Percentiles rank a stretch among this genome's conserved stretches.
Evolutionary conservation across 1,140 invertebrate genomes (phyloP).

Genomic region (Lordiphosa collinella): DNA sequence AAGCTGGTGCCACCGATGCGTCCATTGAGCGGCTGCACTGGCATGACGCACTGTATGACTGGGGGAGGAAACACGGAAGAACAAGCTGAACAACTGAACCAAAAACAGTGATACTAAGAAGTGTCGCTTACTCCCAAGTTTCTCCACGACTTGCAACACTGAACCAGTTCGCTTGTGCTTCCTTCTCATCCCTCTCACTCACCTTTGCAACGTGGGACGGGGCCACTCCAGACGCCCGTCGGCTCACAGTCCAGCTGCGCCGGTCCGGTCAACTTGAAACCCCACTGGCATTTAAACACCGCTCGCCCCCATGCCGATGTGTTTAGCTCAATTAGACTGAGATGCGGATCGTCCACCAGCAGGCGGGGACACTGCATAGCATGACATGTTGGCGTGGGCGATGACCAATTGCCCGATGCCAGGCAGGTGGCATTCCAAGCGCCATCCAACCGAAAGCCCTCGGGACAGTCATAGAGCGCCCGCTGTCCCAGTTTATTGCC

Average conservation of each 20-base stretch:
- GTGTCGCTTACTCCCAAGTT: too few species aligned
- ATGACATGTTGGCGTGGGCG: constrained; percentile 85
- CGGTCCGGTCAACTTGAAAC: constrained; percentile 86
- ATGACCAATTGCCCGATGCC: constrained; percentile 90
- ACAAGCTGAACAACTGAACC: constrained; percentile 12
- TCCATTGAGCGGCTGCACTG: constrained; percentile 86
- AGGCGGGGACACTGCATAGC: constrained; percentile 87
- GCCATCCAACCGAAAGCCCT: constrained; percentile 86
- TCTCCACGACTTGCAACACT: too few species aligned
- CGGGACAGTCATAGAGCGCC: constrained; percentile 83
- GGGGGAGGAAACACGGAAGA: constrained; percentile 43
- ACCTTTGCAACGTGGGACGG: constrained; percentile 87
- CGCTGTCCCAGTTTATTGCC: constrained; percentile 85
- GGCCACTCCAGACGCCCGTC: constrained; percentile 88
- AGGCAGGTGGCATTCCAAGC: constrained; percentile 86
- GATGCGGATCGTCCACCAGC: constrained; percentile 81
- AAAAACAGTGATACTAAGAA: constrained; percentile 25
- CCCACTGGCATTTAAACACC: constrained; percentile 90
- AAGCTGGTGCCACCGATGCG: constrained; percentile 82
- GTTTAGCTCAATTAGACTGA: constrained; percentile 82
- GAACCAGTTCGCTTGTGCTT: too few species aligned
- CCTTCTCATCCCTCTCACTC: too few species aligned
- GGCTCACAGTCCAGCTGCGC: constrained; percentile 88
- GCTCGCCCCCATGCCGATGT: constrained; percentile 84
- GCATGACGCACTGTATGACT: constrained; percentile 90